phyloP scores from a whole-genome alignment of 92 coral and sea anemone species.

The Diadumene lineata region DNA sequence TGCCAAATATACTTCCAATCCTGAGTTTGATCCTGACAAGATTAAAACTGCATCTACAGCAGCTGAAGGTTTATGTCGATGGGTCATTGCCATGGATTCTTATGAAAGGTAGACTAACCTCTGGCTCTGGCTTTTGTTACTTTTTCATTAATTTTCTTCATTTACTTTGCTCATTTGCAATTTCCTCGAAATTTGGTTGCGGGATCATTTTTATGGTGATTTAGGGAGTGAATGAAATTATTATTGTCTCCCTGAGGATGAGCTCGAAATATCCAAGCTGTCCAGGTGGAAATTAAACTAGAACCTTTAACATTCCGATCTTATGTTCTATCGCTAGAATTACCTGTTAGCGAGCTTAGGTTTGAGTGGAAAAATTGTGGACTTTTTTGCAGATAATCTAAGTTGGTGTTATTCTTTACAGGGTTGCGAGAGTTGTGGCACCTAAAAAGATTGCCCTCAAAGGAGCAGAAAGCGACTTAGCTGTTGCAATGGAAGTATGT shows the following conservation, averaged over 20 bases:
- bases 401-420: conserved; percentile 15
- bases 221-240: background rate
- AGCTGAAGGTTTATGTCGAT: conserved; percentile 93
- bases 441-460: conserved; percentile 96
- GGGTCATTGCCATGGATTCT: conserved; percentile 99
- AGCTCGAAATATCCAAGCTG: too few relatives aligned
- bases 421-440: conserved; percentile 99
- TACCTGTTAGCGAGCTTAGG: too few relatives aligned
- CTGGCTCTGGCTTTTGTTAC: background rate
- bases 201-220: too few relatives aligned
- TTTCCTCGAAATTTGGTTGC: too few relatives aligned
- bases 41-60: conserved; percentile 95
- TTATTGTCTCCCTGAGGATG: too few relatives aligned
- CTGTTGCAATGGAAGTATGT: conserved; percentile 96
- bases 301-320: too few relatives aligned
- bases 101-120: conserved; percentile 81
- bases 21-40: conserved; percentile 98
- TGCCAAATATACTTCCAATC: conserved; percentile 87
- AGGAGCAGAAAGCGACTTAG: conserved; percentile 91
- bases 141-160: too few relatives aligned
- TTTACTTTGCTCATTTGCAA: too few relatives aligned
- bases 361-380: background rate
- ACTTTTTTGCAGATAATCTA: background rate
- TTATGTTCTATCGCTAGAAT: too few relatives aligned
- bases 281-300: too few relatives aligned